A percentile compares a stretch with the other conserved stretches of the same genome.
Evolutionary conservation across 2,888 invertebrate species (phyloP).

Genomic region (Aphodius sticticus): DNA sequence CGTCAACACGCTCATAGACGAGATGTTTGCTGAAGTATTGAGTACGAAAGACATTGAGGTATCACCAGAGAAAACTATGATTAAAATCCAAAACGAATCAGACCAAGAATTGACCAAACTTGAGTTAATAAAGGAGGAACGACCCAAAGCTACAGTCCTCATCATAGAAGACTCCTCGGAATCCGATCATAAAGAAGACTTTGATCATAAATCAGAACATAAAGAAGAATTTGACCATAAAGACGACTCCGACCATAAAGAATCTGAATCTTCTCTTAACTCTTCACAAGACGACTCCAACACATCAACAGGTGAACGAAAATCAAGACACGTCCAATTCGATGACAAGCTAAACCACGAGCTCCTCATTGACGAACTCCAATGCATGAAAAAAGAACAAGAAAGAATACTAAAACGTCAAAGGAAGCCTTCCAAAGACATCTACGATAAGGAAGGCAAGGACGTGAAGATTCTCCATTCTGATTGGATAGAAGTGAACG

Average conservation of each 20-base stretch:
- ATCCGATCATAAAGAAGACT: conserved; percentile 24
- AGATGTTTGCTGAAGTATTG: conserved; percentile 58
- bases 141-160: conserved; percentile 40
- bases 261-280: conserved; percentile 26
- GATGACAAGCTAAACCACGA: conserved; percentile 67
- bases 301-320: conserved; percentile 44
- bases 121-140: conserved; percentile 24
- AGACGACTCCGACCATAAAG: conserved; percentile 39
- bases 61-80: conserved; percentile 41
- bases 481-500: conserved; percentile 66
- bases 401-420: conserved; percentile 54
- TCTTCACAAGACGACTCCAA: conserved; percentile 37
- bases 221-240: conserved; percentile 32
- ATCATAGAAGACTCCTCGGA: conserved; percentile 37
- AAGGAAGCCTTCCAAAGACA: conserved; percentile 52
- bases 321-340: conserved; percentile 50
- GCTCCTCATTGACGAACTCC: conserved; percentile 74
- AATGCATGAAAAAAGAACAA: conserved; percentile 67
- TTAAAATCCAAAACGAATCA: conserved; percentile 44
- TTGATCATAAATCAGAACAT: background rate
- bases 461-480: conserved; percentile 54
- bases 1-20: conserved; percentile 57
- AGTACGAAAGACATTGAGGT: conserved; percentile 46
- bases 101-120: conserved; percentile 29
- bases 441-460: conserved; percentile 48